Conservation (phyloP, 1,140 invertebrate species). For the Lepidurus apus region DNA sequence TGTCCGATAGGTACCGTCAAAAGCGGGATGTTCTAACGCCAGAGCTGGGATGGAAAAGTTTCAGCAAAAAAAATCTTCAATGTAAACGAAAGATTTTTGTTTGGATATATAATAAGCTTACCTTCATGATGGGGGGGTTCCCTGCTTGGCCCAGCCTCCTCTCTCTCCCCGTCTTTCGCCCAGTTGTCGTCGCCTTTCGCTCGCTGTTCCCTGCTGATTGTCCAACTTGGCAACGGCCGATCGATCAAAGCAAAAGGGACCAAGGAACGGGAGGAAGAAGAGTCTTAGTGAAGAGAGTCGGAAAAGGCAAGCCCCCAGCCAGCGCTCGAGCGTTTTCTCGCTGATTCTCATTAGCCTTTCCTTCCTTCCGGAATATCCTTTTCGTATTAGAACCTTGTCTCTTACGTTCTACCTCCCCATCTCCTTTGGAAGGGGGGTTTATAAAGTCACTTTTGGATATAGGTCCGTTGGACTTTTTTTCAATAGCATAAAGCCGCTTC, state of each 20-base stretch:
- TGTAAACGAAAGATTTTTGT: background rate
- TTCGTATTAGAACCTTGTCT: background rate
- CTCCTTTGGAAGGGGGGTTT: background rate
- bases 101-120: constrained; percentile 4
- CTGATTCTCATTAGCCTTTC: background rate
- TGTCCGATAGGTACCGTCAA: too few relatives aligned
- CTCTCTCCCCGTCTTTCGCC: background rate
- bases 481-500: too few relatives aligned
- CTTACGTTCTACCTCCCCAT: background rate
- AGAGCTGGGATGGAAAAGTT: too few relatives aligned
- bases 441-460: too few relatives aligned
- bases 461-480: too few relatives aligned
- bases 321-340: background rate
- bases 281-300: background rate
- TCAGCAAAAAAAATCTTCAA: background rate
- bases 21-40: too few relatives aligned
- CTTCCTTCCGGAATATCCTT: background rate
- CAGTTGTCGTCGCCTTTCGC: background rate
- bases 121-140: background rate
- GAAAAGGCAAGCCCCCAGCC: background rate
- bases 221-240: constrained; percentile 20
- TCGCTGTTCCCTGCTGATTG: constrained; percentile 17
- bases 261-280: background rate
- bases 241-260: constrained; percentile 7
- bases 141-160: background rate